A percentile compares a stretch with the other conserved stretches of the same genome.
Conservation (phyloP, 1,140 invertebrate genomes). For the Varroa destructor region DNA sequence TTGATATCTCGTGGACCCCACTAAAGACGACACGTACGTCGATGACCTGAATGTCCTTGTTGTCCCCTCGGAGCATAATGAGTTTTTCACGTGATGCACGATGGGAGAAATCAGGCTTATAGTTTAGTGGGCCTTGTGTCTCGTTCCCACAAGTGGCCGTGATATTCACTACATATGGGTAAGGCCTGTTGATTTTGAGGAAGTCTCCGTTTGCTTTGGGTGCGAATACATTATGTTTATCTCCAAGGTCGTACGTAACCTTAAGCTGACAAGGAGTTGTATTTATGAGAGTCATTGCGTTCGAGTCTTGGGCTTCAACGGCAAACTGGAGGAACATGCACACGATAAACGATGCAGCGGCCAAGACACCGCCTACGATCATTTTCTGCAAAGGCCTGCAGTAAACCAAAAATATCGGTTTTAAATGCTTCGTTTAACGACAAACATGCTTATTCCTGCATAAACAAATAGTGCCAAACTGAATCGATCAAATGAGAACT, state of each 20-base stretch:
- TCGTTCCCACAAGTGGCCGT: no score
- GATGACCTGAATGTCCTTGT: no score
- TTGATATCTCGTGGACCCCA: no score
- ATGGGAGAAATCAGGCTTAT: no score
- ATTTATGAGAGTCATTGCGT: slow-evolving; percentile 17
- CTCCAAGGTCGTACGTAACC: background rate
- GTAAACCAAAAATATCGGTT: background rate
- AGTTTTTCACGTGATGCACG: no score
- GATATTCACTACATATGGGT: background rate
- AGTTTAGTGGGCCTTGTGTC: no score
- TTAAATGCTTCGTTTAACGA: slow-evolving; percentile 22
- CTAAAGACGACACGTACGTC: no score
- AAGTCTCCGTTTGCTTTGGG: background rate
- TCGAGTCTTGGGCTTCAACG: slow-evolving; percentile 48
- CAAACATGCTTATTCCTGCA: background rate
- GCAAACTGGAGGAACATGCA: slow-evolving; percentile 68
- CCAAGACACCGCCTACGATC: slow-evolving; percentile 63
- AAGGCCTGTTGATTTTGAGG: background rate
- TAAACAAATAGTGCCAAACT: slow-evolving; percentile 27
- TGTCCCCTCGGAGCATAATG: no score
- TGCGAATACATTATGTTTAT: background rate
- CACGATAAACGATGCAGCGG: slow-evolving; percentile 66
- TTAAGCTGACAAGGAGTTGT: background rate
- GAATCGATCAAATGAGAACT: background rate
- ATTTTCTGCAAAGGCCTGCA: slow-evolving; percentile 58